A percentile compares a stretch with the other conserved stretches of the same genome.
Evolutionary conservation across 2,888 invertebrate genomes (phyloP).

Genomic region (Plagodis pulveraria): DNA sequence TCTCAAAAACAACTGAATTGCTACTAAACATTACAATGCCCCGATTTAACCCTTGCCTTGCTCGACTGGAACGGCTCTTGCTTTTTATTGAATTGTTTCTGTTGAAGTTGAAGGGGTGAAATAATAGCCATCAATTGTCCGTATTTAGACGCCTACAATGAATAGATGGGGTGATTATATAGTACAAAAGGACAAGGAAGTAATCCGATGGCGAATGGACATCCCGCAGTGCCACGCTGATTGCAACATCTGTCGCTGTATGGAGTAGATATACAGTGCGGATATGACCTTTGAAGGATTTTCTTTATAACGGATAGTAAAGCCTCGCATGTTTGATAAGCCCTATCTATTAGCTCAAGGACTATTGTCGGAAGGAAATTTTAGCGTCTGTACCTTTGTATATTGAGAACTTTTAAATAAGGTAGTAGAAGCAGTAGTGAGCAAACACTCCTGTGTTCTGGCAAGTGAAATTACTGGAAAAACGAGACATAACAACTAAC

Average conservation of each 20-base stretch:
- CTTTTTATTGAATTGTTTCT: conserved; percentile 35
- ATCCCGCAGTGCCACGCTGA: conserved; percentile 47
- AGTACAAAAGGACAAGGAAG: conserved; percentile 26
- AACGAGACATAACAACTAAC: too few relatives aligned
- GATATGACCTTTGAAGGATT: background rate
- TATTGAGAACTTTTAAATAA: too few relatives aligned
- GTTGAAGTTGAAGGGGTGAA: conserved; percentile 34
- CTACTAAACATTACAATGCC: too few relatives aligned
- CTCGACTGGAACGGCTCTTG: conserved; percentile 1
- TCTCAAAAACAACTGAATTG: too few relatives aligned
- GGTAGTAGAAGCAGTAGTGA: too few relatives aligned
- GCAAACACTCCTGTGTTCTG: too few relatives aligned
- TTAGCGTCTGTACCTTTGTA: too few relatives aligned
- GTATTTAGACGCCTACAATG: conserved; percentile 22
- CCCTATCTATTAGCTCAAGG: too few relatives aligned
- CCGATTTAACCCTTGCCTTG: background rate
- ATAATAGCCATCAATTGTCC: conserved; percentile 36
- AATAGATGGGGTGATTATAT: conserved; percentile 29
- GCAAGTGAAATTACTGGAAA: too few relatives aligned
- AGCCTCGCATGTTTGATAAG: too few relatives aligned
- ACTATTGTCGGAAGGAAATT: too few relatives aligned
- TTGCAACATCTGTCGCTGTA: conserved; percentile 44
- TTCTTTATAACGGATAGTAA: too few relatives aligned
- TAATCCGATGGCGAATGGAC: conserved; percentile 35
- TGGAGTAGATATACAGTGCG: background rate